Evolutionary conservation across 2,888 invertebrate species (phyloP), one percentile per base, ranked within the genome.

Genomic region (Drosophila subsilvestris): DNA sequence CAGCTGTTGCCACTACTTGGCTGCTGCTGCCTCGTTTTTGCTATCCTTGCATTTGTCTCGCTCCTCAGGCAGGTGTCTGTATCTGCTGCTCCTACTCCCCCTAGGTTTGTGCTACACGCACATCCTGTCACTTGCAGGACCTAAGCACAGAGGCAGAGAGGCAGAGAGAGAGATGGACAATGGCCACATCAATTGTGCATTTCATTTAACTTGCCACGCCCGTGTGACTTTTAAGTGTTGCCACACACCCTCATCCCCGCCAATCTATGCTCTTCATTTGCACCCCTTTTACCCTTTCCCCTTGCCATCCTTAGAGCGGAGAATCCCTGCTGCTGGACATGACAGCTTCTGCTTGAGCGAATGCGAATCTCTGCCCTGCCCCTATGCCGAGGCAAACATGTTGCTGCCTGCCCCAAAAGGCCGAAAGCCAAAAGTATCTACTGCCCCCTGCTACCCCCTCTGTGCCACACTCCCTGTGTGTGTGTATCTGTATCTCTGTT

Each of bases 271-370:
- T 25, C 55, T 32, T 48, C 37, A 66, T 53, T 54, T 47, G 49
- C 43, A 56, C 57, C 67, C 62, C 43, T 63, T 69, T 67, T 55
- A 73, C 66, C 78, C 72, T 61, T 67, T 55, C 73, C 66, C 78
- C 72, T 61, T 75, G 65, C 74, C 79, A 22, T 80, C 78, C 76
- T n/a, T 5, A 4, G 32, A 32, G 80, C 81, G 84, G 37, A 37
- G 37, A 37, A 37, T 37, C 37, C 37, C 37, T 37, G 37, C 37
- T 81, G 89, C 89, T 89, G 88, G 88, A 88, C 88, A 89, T 89
- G 88, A 88, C 88, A 88, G 86, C 81, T 88, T 88, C 89, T 88
- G 89, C 89, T 83, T 88, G 89, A 85, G 79, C 86, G 80, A 78
- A 76, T 84, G 75, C 63, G 22, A 37, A 37, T 53, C 53, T 17